Base-by-base conservation (phyloP, 1,140 invertebrate genomes). In the Drosophila arawakana region DNA sequence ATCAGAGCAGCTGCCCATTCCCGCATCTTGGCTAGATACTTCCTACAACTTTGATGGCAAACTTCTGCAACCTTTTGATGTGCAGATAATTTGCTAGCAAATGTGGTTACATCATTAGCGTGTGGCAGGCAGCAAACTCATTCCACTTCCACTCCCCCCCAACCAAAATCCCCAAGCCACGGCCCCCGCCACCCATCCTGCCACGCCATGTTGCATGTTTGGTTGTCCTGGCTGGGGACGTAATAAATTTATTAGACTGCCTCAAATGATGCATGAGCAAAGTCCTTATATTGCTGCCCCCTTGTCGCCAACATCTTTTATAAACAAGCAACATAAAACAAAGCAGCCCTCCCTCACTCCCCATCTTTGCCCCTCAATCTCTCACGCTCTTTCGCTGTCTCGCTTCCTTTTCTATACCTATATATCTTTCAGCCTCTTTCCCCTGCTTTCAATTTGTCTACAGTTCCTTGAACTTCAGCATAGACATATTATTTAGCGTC, bases 91-190 rank as follows among this genome's bases (percentile, higher is more conserved):
- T 83, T 88, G 86, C 74, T 80, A 74, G 84, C 83, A 82, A 88
- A 86, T 88, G 83, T 86, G 83, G 83, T 86, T 82, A 88, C 83
- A 86, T 86, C 83, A 86, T 86, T 86, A 86, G 83, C 83, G 80
- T 83, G 83, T 74, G 72, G 70, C 57, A 37, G 62, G 50, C 47
- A 47, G 39, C 13, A 49, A 30, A 30, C 25, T 30, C 25, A 0
- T 30, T 0, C 25, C 25, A 30, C 25, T 30, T 6, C 25, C 6
- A 5, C 2, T 30, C 18, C 18, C 18, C 18, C 18, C 18, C 18
- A 21, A 21, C 18, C 18, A 30, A 30, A 30, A 6, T 6, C 25
- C 25, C 25, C 25, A 30, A 30, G 3, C 25, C 25, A 30, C 25
- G 2, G 25, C 7, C 49, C 15, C 6, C n/a, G 13, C 25, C 11